Conservation (phyloP, 2,888 invertebrate genomes). For the Heliconius ethilla region DNA sequence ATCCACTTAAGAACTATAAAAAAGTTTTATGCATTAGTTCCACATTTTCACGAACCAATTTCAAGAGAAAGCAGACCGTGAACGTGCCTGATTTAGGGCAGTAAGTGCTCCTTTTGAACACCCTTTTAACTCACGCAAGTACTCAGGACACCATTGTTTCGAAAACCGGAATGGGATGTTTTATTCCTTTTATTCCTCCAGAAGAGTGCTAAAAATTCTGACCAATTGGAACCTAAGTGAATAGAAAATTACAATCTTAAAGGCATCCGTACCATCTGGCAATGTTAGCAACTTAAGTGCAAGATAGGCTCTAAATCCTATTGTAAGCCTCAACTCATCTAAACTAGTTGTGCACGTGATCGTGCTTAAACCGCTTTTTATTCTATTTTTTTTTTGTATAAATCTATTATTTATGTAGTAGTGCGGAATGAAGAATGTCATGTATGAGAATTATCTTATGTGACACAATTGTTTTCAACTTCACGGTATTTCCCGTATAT, state of each 20-base stretch:
- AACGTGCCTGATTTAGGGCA: slow-evolving; percentile 23
- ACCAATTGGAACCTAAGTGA: background rate
- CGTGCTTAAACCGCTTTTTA: background rate
- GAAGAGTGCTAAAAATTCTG: slow-evolving; percentile 12
- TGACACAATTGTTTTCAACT: background rate
- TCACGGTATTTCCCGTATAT: too few relatives aligned
- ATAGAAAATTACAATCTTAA: slow-evolving; percentile 22
- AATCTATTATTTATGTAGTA: too few relatives aligned
- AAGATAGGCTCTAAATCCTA: slow-evolving; percentile 2
- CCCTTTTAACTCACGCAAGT: slow-evolving; percentile 21
- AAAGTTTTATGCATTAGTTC: background rate
- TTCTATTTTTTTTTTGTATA: too few relatives aligned
- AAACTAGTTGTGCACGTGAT: background rate
- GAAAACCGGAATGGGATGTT: background rate
- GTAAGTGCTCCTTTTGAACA: slow-evolving; percentile 26
- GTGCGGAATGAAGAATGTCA: too few relatives aligned
- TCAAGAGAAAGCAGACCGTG: slow-evolving; percentile 16
- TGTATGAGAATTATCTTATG: too few relatives aligned
- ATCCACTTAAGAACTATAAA: background rate
- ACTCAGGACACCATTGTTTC: slow-evolving; percentile 21
- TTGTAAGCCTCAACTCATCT: background rate
- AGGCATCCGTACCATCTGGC: slow-evolving; percentile 15
- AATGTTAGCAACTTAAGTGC: slow-evolving; percentile 1
- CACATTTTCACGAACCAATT: slow-evolving; percentile 7
- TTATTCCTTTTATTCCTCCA: background rate